A percentile compares a stretch with the other conserved stretches of the same genome.
phyloP scores from a whole-genome alignment of 2,888 invertebrate species.

The Blastobasis adustella region DNA sequence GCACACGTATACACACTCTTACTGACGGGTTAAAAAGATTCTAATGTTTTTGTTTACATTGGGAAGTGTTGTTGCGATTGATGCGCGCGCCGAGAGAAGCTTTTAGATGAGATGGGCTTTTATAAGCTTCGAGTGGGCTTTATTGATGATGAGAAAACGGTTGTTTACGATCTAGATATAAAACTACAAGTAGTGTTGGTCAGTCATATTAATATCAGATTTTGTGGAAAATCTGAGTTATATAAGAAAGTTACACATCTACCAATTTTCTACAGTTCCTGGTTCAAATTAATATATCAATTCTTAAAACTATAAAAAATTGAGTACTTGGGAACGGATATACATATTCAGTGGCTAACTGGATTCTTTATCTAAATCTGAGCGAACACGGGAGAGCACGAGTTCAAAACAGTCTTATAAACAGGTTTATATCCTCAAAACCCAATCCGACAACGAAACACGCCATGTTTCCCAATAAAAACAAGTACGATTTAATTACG shows the following conservation, averaged over 20 bases:
- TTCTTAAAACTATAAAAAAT: no score
- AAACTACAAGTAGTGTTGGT: not conserved
- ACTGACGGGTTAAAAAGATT: slow-evolving; percentile 67
- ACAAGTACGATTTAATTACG: slow-evolving; percentile 55
- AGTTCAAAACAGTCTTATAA: no score
- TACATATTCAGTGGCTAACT: no score
- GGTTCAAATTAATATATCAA: no score
- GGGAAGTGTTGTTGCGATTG: slow-evolving; percentile 48
- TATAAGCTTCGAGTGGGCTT: not conserved
- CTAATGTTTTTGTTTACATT: slow-evolving; percentile 67
- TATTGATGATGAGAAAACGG: slow-evolving; percentile 1
- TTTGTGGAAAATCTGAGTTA: no score
- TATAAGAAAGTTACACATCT: no score
- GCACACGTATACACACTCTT: no score
- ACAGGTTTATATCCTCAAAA: no score
- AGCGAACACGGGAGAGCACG: no score
- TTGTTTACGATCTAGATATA: not conserved
- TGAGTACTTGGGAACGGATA: no score
- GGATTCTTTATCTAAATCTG: no score
- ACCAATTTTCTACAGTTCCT: no score
- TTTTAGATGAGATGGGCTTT: slow-evolving; percentile 31
- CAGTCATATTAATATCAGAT: not conserved
- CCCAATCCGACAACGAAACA: slow-evolving; percentile 13
- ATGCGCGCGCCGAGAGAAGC: slow-evolving; percentile 56
- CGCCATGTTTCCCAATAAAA: slow-evolving; percentile 43